These are phyloP conservation scores for Gouania willdenowi DNA, from an alignment of 2,797 vertebrate species.

Conservation along the genomic window DNA sequence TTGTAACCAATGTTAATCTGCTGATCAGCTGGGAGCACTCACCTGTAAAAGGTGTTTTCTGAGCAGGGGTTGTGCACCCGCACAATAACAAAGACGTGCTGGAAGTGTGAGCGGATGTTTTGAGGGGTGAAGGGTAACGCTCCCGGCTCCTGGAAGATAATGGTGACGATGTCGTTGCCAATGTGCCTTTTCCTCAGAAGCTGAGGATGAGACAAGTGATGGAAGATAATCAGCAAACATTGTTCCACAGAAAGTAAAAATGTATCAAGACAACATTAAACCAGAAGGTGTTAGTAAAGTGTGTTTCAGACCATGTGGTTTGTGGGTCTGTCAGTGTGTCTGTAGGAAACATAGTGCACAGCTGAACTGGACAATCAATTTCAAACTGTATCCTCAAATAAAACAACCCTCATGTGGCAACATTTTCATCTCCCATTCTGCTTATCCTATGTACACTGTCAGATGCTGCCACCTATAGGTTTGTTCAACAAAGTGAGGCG, in stretches of 20 bases:
- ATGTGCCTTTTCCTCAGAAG: slow-evolving; percentile 93
- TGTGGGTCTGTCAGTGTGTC: slow-evolving; percentile 31
- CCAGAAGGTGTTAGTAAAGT: slow-evolving; percentile 55
- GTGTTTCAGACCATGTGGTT: slow-evolving; percentile 27
- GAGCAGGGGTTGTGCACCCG: slow-evolving; percentile 88
- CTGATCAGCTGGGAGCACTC: slow-evolving; percentile 4
- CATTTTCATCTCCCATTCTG: not conserved
- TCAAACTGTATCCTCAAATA: too few species aligned
- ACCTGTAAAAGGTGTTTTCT: slow-evolving; percentile 89
- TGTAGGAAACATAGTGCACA: slow-evolving; percentile 32
- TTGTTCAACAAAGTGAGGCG: not conserved
- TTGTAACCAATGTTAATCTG: not conserved
- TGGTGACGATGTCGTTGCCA: slow-evolving; percentile 95
- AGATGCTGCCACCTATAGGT: slow-evolving; percentile 68
- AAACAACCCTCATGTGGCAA: not conserved
- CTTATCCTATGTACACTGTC: not conserved
- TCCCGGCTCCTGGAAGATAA: slow-evolving; percentile 95
- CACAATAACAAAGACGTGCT: slow-evolving; percentile 93
- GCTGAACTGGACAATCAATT: slow-evolving; percentile 2
- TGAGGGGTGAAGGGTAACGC: slow-evolving; percentile 91
- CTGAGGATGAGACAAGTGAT: slow-evolving; percentile 55
- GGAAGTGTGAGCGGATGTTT: slow-evolving; percentile 92
- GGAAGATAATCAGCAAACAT: slow-evolving; percentile 5
- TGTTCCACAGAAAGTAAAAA: not conserved
- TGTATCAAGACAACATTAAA: slow-evolving; percentile 27